Evolutionary conservation across 1,140 invertebrate genomes (phyloP).

Genomic region (Lepidurus couesii): DNA sequence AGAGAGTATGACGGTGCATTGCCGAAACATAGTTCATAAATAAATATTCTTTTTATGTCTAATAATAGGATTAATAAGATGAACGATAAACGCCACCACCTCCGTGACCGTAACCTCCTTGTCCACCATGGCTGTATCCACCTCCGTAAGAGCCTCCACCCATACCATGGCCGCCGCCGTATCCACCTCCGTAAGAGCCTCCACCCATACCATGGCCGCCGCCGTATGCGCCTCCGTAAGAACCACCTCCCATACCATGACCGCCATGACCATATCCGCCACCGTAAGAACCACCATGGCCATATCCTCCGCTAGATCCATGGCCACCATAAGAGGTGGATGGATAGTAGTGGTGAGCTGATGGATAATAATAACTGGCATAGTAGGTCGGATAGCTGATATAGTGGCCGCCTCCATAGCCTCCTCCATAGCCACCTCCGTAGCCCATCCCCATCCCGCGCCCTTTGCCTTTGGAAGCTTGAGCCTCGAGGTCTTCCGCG

Average conservation of each 20-base stretch:
- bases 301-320: neutral
- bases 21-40: neutral
- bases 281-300: neutral
- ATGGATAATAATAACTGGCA: neutral
- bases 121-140: neutral
- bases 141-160: neutral
- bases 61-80: neutral
- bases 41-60: neutral
- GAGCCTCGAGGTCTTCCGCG: neutral
- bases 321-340: neutral
- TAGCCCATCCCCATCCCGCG: neutral
- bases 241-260: too few relatives aligned
- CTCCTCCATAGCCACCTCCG: neutral
- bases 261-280: neutral
- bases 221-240: neutral
- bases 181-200: neutral
- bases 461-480: neutral
- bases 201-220: neutral
- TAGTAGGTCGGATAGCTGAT: slow-evolving; percentile 1
- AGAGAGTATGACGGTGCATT: too few relatives aligned
- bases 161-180: neutral
- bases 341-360: slow-evolving; percentile 14
- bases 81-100: neutral
- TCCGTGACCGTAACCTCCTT: neutral
- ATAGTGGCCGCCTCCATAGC: slow-evolving; percentile 5